These are phyloP conservation scores for Caenorhabditis sp. DNA, from an alignment of 2,888 invertebrate species.

Conservation along the genomic window DNA sequence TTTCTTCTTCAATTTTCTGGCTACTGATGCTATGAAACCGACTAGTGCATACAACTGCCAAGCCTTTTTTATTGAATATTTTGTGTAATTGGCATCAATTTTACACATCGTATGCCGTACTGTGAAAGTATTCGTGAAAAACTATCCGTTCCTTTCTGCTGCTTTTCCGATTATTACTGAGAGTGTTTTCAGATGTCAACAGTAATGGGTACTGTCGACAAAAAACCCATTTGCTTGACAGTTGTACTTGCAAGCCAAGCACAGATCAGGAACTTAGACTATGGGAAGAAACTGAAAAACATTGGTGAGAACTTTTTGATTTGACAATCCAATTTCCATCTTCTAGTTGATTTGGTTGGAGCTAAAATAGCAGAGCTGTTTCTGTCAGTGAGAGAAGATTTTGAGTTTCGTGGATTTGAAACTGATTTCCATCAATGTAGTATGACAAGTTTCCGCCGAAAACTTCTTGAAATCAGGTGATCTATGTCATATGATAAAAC, in stretches of 20 bases:
- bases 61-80: too few relatives aligned
- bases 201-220: constrained; percentile 27
- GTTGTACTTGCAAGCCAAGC: constrained; percentile 1
- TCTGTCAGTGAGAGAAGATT: constrained; percentile 21
- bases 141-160: too few relatives aligned
- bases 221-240: constrained; percentile 14
- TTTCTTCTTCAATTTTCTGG: too few relatives aligned
- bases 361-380: constrained; percentile 24
- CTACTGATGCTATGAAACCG: too few relatives aligned
- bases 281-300: neutral
- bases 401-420: constrained; percentile 34
- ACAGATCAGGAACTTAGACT: neutral
- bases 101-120: too few relatives aligned
- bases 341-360: constrained; percentile 14
- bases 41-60: too few relatives aligned
- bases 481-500: neutral
- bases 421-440: neutral
- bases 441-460: neutral
- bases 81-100: too few relatives aligned
- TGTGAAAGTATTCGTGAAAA: too few relatives aligned
- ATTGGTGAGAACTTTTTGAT: neutral
- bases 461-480: neutral
- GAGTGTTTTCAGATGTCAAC: constrained; percentile 19
- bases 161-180: too few relatives aligned
- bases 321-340: neutral